A percentile compares a stretch with the other conserved stretches of the same genome.
phyloP scores from a whole-genome alignment of 2,797 vertebrate species.

The Sebastes aleutianus region DNA sequence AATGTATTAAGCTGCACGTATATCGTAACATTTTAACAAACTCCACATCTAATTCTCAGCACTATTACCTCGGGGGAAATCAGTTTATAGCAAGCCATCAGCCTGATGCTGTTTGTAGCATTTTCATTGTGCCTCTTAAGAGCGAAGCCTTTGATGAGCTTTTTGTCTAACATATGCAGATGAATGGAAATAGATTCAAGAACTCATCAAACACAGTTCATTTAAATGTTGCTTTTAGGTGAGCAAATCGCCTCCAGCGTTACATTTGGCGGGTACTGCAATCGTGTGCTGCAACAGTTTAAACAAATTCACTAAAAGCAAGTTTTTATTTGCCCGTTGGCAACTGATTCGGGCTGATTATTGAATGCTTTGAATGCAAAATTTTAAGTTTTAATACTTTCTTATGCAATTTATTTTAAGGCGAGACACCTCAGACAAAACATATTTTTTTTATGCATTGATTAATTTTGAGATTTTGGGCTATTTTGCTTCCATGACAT shows the following conservation, averaged over 20 bases:
- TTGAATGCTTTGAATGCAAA: background rate
- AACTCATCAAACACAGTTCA: conserved; percentile 70
- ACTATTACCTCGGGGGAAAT: background rate
- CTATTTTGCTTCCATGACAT: background rate
- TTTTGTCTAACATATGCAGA: conserved; percentile 73
- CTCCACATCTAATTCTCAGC: conserved; percentile 8
- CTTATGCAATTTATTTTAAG: background rate
- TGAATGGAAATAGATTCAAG: conserved; percentile 78
- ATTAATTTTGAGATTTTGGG: background rate
- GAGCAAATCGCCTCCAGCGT: conserved; percentile 29
- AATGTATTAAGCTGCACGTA: background rate
- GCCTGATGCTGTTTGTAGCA: conserved; percentile 26
- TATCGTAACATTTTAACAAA: conserved; percentile 2
- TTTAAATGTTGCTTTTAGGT: conserved; percentile 64
- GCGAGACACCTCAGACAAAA: background rate
- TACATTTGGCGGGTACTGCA: conserved; percentile 13
- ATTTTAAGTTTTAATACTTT: background rate
- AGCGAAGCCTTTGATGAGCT: conserved; percentile 70
- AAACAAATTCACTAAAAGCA: conserved; percentile 14
- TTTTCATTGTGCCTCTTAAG: conserved; percentile 39
- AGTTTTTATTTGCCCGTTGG: conserved; percentile 5
- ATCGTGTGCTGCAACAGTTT: conserved; percentile 4
- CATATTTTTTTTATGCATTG: background rate
- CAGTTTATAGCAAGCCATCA: conserved; percentile 30
- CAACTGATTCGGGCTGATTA: background rate